A percentile compares a stretch with the other conserved stretches of the same genome.
Conservation (phyloP, 2,888 invertebrate species). For the Odontocerum albicorne region DNA sequence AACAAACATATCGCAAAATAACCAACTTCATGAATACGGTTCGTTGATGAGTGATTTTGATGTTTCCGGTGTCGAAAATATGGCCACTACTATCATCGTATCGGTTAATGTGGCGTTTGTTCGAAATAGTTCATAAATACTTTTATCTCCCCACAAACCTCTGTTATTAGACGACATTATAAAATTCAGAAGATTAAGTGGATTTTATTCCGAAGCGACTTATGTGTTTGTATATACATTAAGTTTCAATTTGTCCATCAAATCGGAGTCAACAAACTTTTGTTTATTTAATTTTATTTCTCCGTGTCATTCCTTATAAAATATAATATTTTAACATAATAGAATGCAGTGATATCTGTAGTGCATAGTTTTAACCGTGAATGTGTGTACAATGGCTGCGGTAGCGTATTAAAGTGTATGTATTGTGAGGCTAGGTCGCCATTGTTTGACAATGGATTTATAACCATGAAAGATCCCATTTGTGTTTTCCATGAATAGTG, state of each 20-base stretch:
- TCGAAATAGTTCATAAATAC: slow-evolving; percentile 45
- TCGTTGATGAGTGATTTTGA: slow-evolving; percentile 42
- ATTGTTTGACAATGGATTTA: slow-evolving; percentile 53
- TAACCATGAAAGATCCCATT: slow-evolving; percentile 26
- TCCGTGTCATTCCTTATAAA: slow-evolving; percentile 48
- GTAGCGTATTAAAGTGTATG: slow-evolving; percentile 20
- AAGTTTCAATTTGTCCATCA: slow-evolving; percentile 46
- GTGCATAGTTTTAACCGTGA: background rate
- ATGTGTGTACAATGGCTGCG: slow-evolving; percentile 1
- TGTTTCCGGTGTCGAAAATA: slow-evolving; percentile 49
- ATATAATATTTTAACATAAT: slow-evolving; percentile 3
- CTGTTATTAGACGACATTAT: background rate
- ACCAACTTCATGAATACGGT: slow-evolving; percentile 37
- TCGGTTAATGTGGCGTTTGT: slow-evolving; percentile 59
- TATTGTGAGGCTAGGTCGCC: slow-evolving; percentile 49
- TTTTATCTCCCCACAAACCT: slow-evolving; percentile 42
- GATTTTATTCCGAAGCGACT: background rate
- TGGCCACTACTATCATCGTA: slow-evolving; percentile 57
- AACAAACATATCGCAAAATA: slow-evolving; percentile 33
- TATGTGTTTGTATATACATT: slow-evolving; percentile 20
- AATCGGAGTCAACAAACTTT: slow-evolving; percentile 62
- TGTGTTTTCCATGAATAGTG: slow-evolving; percentile 12
- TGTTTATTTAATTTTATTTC: slow-evolving; percentile 57
- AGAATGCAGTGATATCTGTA: slow-evolving; percentile 2
- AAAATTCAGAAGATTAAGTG: background rate